These are phyloP conservation scores for Cladorhizidae sp. DNA, from an alignment of 37 sponge, comb jelly and placozoan species.

Conservation along the genomic window DNA sequence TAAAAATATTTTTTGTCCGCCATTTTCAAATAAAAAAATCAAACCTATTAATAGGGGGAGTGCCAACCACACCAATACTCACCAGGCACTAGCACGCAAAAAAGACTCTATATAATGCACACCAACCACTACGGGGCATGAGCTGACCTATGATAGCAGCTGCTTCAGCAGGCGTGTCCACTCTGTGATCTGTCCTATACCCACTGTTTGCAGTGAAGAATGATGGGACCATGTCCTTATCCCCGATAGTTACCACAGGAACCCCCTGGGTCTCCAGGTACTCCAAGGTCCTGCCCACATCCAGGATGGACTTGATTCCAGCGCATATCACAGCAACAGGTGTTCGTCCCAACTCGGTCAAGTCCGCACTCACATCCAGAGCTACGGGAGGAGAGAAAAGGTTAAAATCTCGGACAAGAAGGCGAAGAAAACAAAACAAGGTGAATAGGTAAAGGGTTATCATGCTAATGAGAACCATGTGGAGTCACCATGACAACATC, in stretches of 20 bases:
- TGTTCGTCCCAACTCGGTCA: conserved; percentile 90
- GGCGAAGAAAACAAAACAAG: no score
- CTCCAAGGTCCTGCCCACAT: conserved; percentile 93
- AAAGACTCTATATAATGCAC: no score
- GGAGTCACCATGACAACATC: no score
- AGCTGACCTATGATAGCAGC: conserved; percentile 57
- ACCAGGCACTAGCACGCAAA: no score
- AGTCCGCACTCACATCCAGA: conserved; percentile 95
- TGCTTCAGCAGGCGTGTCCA: conserved; percentile 38
- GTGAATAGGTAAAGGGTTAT: no score
- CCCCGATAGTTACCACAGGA: conserved; percentile 78
- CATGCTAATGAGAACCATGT: no score
- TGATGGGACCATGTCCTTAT: conserved; percentile 71
- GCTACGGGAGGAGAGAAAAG: conserved; percentile 25
- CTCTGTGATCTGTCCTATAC: conserved; percentile 34
- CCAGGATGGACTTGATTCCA: conserved; percentile 96
- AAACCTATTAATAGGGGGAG: no score
- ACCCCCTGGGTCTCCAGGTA: conserved; percentile 92
- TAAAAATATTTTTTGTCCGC: no score
- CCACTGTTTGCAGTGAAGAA: conserved; percentile 94
- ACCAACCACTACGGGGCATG: no score
- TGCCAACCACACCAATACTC: no score
- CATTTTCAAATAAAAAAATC: no score
- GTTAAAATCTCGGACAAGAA: no score
- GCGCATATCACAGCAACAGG: conserved; percentile 98